Base-by-base conservation (phyloP, 1,140 invertebrate species). In the Uloborus diversus region DNA sequence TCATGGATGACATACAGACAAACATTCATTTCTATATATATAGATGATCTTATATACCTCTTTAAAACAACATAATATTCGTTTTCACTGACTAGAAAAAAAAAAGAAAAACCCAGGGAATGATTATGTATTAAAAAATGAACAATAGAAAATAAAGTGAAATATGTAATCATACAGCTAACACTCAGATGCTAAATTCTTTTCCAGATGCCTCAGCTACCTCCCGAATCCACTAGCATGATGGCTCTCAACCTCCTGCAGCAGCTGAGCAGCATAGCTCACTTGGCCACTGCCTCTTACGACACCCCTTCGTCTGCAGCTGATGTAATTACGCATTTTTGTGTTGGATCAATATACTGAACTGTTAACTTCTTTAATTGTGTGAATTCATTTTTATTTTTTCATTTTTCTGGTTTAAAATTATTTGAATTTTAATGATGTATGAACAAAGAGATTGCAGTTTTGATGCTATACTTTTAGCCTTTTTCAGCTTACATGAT, bases 241-340 rank as follows among this genome's bases (percentile, higher is more conserved):
- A 95, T 94, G 69, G 95, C 94, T 3, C 85, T 98, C 3, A 94
- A 92, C 81, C 87, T 97, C 33, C 96, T 96, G 85, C 95, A 97
- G 85, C 94, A 97, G 85, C 86, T 97, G 27, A 96, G 94, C 83
- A 94, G 93, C 85, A 87, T 96, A 65, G 93, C 89, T 94, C 80
- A 91, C 33, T 53, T 94, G 47, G 85, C 85, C 61, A 82, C 85
- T 25, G 69, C 83, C 17, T 79, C 81, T 4, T 73, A 81, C 51
- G 71, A 78, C 28, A 81, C 79, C 47, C 69, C 79, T 68, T 65
- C 70, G 49, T 81, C 80, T 4, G 71, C 61, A 32, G 73, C 81
- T 70, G 81, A 82, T 71, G 79, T 82, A 80, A 82, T 14, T 64
- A 61, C 53, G 25, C 11, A 42, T 2, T 13, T 42, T 42, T 42